These are phyloP conservation scores for Lordiphosa collinella DNA, from an alignment of 1,140 invertebrate genomes.

Conservation along the genomic window DNA sequence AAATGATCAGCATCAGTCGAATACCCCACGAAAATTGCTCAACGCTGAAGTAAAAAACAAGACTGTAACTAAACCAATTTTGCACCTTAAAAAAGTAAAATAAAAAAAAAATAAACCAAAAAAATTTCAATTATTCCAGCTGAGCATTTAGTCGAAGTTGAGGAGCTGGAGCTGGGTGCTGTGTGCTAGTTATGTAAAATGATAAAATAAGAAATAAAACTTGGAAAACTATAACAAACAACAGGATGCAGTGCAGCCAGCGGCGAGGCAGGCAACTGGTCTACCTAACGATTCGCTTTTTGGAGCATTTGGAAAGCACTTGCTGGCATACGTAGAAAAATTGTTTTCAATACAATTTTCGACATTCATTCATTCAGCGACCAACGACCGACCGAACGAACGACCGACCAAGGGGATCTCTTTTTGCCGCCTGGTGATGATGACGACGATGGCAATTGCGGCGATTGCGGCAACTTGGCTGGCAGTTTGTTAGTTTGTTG, in stretches of 20 bases:
- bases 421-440: constrained; percentile 20
- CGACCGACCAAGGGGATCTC: background rate
- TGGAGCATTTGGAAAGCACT: constrained; percentile 55
- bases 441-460: constrained; percentile 26
- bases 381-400: constrained; percentile 43
- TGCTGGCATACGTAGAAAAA: constrained; percentile 61
- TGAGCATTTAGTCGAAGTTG: constrained; percentile 34
- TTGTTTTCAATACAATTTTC: constrained; percentile 77
- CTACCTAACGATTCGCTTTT: constrained; percentile 27
- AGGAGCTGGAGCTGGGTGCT: constrained; percentile 16
- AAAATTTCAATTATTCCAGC: constrained; percentile 55
- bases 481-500: constrained; percentile 51
- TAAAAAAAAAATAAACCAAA: constrained; percentile 26
- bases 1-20: background rate
- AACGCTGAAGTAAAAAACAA: constrained; percentile 14
- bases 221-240: constrained; percentile 70
- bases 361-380: constrained; percentile 77
- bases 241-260: constrained; percentile 56
- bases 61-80: constrained; percentile 9
- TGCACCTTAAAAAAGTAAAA: constrained; percentile 5
- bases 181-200: constrained; percentile 65
- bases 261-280: constrained; percentile 43
- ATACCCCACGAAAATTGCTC: constrained; percentile 31
- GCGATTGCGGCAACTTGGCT: constrained; percentile 58
- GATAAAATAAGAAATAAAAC: constrained; percentile 71